These are phyloP conservation scores for Anhinga anhinga DNA, from an alignment of 2,113 vertebrate species.

Conservation along the genomic window DNA sequence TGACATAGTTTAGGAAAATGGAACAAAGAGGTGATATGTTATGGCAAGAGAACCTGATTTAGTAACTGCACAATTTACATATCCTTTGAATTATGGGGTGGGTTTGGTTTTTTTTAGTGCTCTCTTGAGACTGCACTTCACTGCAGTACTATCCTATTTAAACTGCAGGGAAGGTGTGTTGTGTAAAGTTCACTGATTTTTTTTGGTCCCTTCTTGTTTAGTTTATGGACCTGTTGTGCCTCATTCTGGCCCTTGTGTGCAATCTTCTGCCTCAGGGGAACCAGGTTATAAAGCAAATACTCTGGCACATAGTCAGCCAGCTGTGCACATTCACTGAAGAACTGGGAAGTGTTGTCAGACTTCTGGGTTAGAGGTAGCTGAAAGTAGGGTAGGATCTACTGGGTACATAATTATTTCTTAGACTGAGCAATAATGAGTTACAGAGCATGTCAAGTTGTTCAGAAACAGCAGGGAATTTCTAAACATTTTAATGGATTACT, in stretches of 20 bases:
- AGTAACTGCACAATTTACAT: not conserved
- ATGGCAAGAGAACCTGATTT: not conserved
- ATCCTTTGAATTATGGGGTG: not conserved
- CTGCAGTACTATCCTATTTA: not conserved
- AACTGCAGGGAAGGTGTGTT: not conserved
- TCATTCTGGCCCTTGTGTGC: not conserved
- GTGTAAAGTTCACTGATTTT: not conserved
- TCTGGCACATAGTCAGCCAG: not conserved
- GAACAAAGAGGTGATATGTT: not conserved
- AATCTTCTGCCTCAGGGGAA: not conserved
- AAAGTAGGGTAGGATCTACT: not conserved
- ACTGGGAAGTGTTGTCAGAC: not conserved
- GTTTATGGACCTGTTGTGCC: not conserved
- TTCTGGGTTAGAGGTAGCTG: not conserved
- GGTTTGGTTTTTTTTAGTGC: not conserved
- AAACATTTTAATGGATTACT: not conserved
- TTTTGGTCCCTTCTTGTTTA: not conserved
- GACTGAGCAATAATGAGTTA: not conserved
- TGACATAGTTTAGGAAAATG: not conserved
- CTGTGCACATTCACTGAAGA: not conserved
- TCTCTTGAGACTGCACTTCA: not conserved
- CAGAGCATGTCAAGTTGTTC: not conserved
- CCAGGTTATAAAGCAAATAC: not conserved
- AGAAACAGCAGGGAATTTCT: not conserved
- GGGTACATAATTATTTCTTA: not conserved